Evolutionary conservation across 2,888 invertebrate genomes (phyloP).

Genomic region (Orthonevra nobilis): DNA sequence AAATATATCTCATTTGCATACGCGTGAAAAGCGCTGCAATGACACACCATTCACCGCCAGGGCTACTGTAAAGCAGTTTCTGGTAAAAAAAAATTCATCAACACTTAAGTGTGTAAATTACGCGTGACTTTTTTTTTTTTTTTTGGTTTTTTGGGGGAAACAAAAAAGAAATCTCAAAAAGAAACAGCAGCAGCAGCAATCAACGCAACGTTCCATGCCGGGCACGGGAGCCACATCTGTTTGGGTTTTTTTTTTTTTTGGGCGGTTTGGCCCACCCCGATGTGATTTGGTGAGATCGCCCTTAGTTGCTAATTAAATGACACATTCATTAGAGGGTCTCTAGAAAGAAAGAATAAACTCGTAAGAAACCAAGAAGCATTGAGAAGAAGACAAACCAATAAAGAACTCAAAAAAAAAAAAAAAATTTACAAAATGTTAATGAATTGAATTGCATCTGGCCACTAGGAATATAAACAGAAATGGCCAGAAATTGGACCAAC

Average conservation of each 20-base stretch:
- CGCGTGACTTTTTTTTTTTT: slow-evolving; percentile 21
- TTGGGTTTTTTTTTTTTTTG: neutral
- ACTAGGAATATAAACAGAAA: neutral
- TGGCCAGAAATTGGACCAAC: neutral
- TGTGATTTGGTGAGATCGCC: slow-evolving; percentile 32
- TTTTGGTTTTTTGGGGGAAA: neutral
- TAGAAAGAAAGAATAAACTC: neutral
- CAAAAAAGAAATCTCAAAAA: neutral
- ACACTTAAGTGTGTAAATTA: slow-evolving; percentile 50
- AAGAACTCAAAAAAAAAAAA: slow-evolving; percentile 23
- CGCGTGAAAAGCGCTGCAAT: slow-evolving; percentile 4
- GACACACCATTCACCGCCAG: neutral
- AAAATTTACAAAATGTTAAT: slow-evolving; percentile 37
- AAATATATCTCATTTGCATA: slow-evolving; percentile 60
- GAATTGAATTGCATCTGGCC: slow-evolving; percentile 38
- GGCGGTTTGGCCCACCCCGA: slow-evolving; percentile 37
- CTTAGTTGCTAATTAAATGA: slow-evolving; percentile 51
- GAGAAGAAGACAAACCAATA: neutral
- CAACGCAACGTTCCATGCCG: neutral
- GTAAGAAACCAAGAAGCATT: neutral
- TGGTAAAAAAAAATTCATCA: slow-evolving; percentile 44
- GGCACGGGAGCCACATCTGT: neutral
- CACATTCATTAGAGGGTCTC: slow-evolving; percentile 40
- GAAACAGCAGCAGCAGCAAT: neutral
- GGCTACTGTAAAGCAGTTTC: slow-evolving; percentile 40